Conservation (phyloP, 2,888 invertebrate species). For the Pseudococcus jackbeardsleyi region DNA sequence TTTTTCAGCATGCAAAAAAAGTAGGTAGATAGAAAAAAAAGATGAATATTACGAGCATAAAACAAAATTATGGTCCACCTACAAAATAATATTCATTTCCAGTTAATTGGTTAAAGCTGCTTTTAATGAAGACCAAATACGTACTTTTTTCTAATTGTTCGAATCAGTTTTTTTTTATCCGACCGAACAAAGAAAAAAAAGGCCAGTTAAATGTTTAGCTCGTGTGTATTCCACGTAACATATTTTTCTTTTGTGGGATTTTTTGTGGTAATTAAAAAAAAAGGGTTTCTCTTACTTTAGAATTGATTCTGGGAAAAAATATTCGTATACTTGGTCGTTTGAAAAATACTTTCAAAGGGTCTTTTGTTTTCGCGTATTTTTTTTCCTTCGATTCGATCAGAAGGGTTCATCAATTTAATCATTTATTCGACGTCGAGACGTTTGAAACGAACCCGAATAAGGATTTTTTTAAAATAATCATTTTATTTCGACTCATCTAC, state of each 20-base stretch:
- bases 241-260: not conserved
- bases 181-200: not conserved
- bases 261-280: not conserved
- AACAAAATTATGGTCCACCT: not conserved
- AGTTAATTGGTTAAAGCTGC: slow-evolving; percentile 60
- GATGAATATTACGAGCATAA: not conserved
- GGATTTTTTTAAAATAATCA: slow-evolving; percentile 56
- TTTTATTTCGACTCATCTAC: slow-evolving; percentile 49
- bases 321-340: not conserved
- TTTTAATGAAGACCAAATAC: slow-evolving; percentile 33
- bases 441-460: not conserved
- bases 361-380: not conserved
- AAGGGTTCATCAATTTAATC: slow-evolving; percentile 18
- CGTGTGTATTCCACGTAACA: not conserved
- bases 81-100: slow-evolving; percentile 29
- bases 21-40: not conserved
- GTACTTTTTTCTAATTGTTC: slow-evolving; percentile 1
- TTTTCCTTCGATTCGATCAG: not conserved
- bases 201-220: not conserved
- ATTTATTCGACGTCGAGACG: not conserved
- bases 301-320: not conserved
- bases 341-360: not conserved
- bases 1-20: not conserved
- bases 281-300: not conserved
- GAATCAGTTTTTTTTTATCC: not conserved